Conservation (phyloP, 2,113 vertebrate species). For the Percina caprodes region DNA sequence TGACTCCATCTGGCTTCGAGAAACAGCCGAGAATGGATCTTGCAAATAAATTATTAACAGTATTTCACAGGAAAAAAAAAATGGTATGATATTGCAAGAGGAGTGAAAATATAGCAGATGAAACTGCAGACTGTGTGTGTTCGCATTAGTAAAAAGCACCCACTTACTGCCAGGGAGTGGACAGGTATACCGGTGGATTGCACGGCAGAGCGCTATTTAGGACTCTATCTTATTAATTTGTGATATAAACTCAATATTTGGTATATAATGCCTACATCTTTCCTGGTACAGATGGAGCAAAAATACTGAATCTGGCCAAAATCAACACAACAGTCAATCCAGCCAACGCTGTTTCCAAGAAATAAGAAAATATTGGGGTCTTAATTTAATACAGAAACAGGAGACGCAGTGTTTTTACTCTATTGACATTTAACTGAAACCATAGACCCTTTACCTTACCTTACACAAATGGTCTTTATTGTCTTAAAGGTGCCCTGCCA, state of each 20-base stretch:
- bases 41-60: not conserved
- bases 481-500: too few species aligned
- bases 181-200: too few species aligned
- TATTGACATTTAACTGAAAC: too few species aligned
- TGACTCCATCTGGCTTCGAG: not conserved
- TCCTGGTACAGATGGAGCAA: not conserved
- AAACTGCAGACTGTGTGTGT: not conserved
- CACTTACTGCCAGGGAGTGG: not conserved
- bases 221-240: not conserved
- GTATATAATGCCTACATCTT: not conserved
- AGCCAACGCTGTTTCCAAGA: not conserved
- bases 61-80: not conserved
- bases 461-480: too few species aligned
- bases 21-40: not conserved
- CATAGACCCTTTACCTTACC: too few species aligned
- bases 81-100: not conserved
- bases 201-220: not conserved
- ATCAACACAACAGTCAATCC: not conserved
- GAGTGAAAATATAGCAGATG: not conserved
- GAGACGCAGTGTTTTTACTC: not conserved
- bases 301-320: not conserved
- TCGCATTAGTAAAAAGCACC: not conserved
- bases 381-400: not conserved
- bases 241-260: not conserved
- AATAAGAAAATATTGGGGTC: too few species aligned